phyloP scores from a whole-genome alignment of 2,113 vertebrate species.

The Emydura subglobosa region DNA sequence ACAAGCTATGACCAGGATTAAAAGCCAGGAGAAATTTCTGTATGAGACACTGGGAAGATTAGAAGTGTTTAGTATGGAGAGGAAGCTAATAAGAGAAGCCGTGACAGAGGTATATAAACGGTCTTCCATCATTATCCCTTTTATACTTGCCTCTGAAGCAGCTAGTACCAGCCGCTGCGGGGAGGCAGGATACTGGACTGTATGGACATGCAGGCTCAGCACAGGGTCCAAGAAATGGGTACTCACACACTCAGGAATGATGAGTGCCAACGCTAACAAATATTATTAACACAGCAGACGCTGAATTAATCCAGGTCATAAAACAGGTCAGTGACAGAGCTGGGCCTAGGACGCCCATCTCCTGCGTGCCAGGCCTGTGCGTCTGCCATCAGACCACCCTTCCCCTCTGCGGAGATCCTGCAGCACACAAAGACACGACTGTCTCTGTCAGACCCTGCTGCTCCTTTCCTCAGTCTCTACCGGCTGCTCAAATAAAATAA shows the following conservation, averaged over 20 bases:
- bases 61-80: neutral
- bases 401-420: neutral
- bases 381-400: neutral
- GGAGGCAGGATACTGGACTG: no score
- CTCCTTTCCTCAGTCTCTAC: neutral
- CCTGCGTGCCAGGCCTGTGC: accelerated
- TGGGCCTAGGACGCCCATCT: conserved; percentile 18
- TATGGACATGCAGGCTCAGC: no score
- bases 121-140: no score
- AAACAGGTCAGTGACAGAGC: neutral
- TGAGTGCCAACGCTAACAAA: no score
- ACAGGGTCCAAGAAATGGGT: no score
- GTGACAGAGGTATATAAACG: neutral
- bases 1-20: no score
- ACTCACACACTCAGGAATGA: no score
- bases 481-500: accelerated
- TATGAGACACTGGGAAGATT: accelerated
- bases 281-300: no score
- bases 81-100: neutral
- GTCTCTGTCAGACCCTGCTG: neutral
- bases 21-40: neutral
- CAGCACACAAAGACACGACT: neutral
- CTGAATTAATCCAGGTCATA: no score
- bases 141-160: no score
- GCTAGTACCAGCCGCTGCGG: no score